Base-by-base conservation (phyloP, 92 coral and sea anemone species). In the Phenganax marumi region DNA sequence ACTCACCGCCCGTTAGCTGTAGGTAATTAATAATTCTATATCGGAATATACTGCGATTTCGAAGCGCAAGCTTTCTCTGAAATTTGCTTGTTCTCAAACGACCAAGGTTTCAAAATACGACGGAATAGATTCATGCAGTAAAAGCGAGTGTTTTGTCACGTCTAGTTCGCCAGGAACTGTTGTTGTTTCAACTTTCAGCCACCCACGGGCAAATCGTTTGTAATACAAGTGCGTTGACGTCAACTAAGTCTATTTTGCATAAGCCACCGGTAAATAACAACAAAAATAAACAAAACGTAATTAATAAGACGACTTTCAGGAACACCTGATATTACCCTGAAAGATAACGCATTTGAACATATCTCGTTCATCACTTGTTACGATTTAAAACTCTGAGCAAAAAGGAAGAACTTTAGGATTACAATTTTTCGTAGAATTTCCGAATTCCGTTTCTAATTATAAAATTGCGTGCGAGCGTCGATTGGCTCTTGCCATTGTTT, bases 251-350 rank as follows among this genome's bases (percentile, higher is more conserved):
- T 60, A 46, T 23, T 56, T 56, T 77, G 39, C 68, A 55, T 50
- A 14, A 25, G 66, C 73, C 99, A 96, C 99, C 97, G 88, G 99
- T 96, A 96, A 96, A 96, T 96, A 96, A 96, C 91, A 96, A 96
- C 99, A 96, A 96, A 92, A 96, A 96, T 91, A 96, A 96, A 96
- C 99, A 96, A 82, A 90, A 68, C 91, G 50, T 33, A 33, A 33
- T 33, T 33, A 33, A 23, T 62, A 85, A 80, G 74, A 88, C 8
- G 68, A 25, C 43, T 66, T 25, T 66, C 43, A 66, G 24, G 0
- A 66, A 66, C 72, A 24, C 17, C 72, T 66, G 72, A 49, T 11
- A 49, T 25, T 48, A 26, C 50, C 9, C 50, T 48, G 3, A 50
- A 23, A 25, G 56, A 19, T 21, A 72, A 70, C 75, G 17, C 75